A percentile compares a stretch with the other conserved stretches of the same genome.
These are phyloP conservation scores for Nephrotoma flavescens DNA, from an alignment of 2,888 invertebrate genomes.

Conservation along the genomic window DNA sequence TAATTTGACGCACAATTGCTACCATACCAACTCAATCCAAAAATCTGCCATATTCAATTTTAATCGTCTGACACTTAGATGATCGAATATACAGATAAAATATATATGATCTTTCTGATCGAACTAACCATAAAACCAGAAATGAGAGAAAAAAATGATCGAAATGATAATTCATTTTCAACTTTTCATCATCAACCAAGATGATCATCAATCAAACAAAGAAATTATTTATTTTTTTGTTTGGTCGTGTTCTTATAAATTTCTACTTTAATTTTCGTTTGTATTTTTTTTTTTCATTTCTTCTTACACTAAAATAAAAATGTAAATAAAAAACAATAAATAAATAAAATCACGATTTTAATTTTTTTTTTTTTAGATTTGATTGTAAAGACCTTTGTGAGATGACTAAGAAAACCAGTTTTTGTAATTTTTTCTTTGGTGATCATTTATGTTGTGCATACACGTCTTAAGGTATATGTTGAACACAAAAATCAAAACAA, in stretches of 20 bases:
- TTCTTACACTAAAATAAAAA: neutral
- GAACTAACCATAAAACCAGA: neutral
- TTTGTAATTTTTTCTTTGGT: neutral
- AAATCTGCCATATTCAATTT: neutral
- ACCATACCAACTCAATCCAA: neutral
- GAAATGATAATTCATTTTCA: neutral
- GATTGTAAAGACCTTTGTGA: neutral
- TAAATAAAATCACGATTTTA: neutral
- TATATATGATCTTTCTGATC: neutral
- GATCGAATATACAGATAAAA: neutral
- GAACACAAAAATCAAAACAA: neutral
- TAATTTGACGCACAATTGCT: no score
- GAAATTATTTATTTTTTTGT: neutral
- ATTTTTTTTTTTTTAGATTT: neutral
- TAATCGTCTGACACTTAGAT: neutral
- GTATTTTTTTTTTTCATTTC: neutral
- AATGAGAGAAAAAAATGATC: neutral
- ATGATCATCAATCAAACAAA: neutral
- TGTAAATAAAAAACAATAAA: neutral
- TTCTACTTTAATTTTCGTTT: neutral
- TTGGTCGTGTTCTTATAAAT: neutral
- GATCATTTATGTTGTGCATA: neutral
- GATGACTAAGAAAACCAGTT: neutral
- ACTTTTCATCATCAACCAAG: neutral
- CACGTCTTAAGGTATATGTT: neutral